phyloP scores from a whole-genome alignment of 2,888 invertebrate species.

The Agrochola circellaris region DNA sequence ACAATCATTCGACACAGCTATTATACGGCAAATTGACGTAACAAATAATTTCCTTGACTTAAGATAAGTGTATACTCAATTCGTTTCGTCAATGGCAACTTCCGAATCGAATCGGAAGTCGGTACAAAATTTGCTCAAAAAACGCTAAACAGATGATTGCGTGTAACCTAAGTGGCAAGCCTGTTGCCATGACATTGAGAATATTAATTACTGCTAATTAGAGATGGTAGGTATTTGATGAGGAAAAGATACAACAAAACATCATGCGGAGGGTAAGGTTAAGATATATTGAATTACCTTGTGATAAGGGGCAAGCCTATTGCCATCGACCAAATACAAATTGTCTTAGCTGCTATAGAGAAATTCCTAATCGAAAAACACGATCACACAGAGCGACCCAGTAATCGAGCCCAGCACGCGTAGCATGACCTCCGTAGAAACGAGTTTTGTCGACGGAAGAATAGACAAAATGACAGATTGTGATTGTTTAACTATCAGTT shows the following conservation, averaged over 20 bases:
- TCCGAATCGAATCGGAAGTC: constrained; percentile 16
- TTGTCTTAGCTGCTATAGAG: too few species aligned
- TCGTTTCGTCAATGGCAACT: constrained; percentile 23
- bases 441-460: too few species aligned
- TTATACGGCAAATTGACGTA: background rate
- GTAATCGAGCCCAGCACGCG: too few species aligned
- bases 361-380: too few species aligned
- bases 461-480: too few species aligned
- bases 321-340: too few species aligned
- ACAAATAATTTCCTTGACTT: background rate
- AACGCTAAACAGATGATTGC: constrained; percentile 2
- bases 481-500: too few species aligned
- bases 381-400: too few species aligned
- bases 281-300: too few species aligned
- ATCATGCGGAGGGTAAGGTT: background rate
- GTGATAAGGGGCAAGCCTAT: too few species aligned
- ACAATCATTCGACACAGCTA: too few species aligned
- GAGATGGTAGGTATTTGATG: background rate
- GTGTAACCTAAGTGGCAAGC: background rate
- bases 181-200: constrained; percentile 20
- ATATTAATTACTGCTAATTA: constrained; percentile 10
- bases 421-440: too few species aligned
- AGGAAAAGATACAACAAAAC: background rate
- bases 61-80: background rate
- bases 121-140: background rate